Evolutionary conservation across 37 sponge, comb jelly and placozoan genomes (phyloP).

Genomic region (Ephydatia muelleri): DNA sequence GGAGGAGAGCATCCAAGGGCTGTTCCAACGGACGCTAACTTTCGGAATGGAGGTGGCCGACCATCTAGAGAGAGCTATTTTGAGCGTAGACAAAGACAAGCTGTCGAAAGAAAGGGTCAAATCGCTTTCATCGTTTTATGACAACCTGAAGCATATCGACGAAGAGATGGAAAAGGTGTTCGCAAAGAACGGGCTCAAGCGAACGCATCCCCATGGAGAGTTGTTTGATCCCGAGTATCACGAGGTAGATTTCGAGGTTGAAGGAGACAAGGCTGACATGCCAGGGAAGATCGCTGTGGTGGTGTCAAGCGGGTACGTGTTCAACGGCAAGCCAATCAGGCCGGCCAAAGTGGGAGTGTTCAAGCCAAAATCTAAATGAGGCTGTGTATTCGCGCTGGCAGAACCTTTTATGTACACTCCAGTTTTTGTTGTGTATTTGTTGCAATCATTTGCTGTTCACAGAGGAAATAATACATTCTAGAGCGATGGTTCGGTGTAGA

Average conservation of each 20-base stretch:
- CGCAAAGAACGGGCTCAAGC: conserved; percentile 75
- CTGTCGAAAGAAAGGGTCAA: conserved; percentile 38
- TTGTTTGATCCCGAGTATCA: conserved; percentile 90
- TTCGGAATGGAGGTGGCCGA: conserved; percentile 96
- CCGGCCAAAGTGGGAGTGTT: conserved; percentile 94
- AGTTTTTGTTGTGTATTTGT: too few species aligned
- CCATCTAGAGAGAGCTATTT: conserved; percentile 81
- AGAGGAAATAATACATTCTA: too few species aligned
- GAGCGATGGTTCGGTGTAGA: too few species aligned
- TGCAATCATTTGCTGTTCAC: too few species aligned
- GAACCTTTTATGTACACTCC: too few species aligned
- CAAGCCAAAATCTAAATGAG: too few species aligned
- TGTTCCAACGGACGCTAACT: conserved; percentile 76
- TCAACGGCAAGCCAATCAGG: conserved; percentile 86
- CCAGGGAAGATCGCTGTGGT: conserved; percentile 85
- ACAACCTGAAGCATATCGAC: conserved; percentile 86
- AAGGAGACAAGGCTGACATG: conserved; percentile 78
- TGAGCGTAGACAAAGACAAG: conserved; percentile 61
- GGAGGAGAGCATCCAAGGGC: conserved; percentile 61
- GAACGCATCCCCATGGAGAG: conserved; percentile 71
- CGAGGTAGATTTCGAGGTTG: conserved; percentile 92
- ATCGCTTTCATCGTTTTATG: conserved; percentile 46
- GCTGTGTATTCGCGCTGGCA: too few species aligned
- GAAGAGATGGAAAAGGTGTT: conserved; percentile 84
- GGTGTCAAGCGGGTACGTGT: conserved; percentile 73